These are phyloP conservation scores for Dinocampus coccinellae DNA, from an alignment of 2,888 invertebrate species.

Conservation along the genomic window DNA sequence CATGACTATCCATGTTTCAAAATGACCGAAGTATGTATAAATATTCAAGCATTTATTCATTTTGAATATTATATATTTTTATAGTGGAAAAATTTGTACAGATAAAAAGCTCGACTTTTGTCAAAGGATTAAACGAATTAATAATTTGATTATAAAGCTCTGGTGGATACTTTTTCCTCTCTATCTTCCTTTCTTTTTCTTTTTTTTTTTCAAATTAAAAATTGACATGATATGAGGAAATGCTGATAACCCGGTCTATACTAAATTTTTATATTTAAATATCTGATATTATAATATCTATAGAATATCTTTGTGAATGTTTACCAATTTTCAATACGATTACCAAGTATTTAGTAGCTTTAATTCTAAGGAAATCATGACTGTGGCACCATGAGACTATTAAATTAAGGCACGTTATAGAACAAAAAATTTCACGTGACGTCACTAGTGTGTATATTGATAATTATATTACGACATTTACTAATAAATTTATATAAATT, in stretches of 20 bases:
- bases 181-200: too few relatives aligned
- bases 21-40: neutral
- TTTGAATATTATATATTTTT: neutral
- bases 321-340: slow-evolving; percentile 13
- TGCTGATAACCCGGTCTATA: too few relatives aligned
- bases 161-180: too few relatives aligned
- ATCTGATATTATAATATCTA: neutral
- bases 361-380: slow-evolving; percentile 34
- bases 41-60: neutral
- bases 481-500: neutral
- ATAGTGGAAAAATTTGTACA: neutral
- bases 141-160: neutral
- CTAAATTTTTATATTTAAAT: too few relatives aligned
- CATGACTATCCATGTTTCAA: neutral
- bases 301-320: neutral
- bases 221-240: too few relatives aligned
- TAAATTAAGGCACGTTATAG: slow-evolving; percentile 16
- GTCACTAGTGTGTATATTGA: neutral
- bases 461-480: neutral
- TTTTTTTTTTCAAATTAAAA: too few relatives aligned
- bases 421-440: neutral
- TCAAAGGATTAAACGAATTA: neutral
- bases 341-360: slow-evolving; percentile 35
- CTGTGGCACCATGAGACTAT: slow-evolving; percentile 37
- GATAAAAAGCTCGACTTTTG: neutral